Evolutionary conservation across 2,113 vertebrate genomes (phyloP).

Genomic region (Sisor rabdophorus): DNA sequence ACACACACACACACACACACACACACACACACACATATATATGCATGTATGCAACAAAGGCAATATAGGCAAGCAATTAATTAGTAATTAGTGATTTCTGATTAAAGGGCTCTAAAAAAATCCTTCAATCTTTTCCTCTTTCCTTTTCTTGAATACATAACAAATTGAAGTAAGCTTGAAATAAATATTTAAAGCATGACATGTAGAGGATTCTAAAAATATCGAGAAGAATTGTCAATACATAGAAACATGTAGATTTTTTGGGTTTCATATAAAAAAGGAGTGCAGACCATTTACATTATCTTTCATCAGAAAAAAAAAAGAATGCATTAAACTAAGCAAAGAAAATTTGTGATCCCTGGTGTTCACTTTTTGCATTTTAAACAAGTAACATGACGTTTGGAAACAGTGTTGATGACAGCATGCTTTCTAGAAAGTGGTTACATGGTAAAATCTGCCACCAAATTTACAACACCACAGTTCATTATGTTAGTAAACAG

Average conservation of each 20-base stretch:
- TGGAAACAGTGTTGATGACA: conserved; percentile 19
- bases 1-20: no score
- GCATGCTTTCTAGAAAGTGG: neutral
- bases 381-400: conserved; percentile 31
- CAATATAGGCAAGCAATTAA: neutral
- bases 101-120: no score
- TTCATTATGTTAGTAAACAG: neutral
- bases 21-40: no score
- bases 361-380: conserved; percentile 52
- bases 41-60: neutral
- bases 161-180: neutral
- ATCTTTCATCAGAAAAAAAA: conserved; percentile 45
- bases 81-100: neutral
- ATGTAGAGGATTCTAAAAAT: neutral
- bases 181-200: neutral
- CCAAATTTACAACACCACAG: conserved; percentile 4
- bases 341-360: neutral
- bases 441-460: conserved; percentile 12
- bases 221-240: no score
- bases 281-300: no score
- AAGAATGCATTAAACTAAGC: conserved; percentile 8
- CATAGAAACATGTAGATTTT: no score
- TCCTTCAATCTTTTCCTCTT: no score
- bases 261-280: no score
- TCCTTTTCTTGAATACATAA: neutral